Evolutionary conservation across 2,888 invertebrate genomes (phyloP).

Genomic region (Mystacides longicornis): DNA sequence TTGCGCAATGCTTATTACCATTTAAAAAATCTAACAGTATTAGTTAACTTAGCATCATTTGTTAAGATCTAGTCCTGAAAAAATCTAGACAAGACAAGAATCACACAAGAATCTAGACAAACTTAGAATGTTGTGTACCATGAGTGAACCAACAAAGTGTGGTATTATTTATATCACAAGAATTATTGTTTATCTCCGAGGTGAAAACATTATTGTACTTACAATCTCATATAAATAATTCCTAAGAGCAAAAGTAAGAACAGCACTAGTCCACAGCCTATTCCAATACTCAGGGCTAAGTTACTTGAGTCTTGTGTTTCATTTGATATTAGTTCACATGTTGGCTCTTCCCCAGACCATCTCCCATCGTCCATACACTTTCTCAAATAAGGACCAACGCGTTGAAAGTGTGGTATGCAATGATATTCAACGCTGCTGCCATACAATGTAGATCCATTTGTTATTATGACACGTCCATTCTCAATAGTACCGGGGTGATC

Average conservation of each 20-base stretch:
- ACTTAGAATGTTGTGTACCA: no score
- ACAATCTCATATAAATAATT: constrained; percentile 75
- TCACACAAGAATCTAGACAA: no score
- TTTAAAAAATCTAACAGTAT: no score
- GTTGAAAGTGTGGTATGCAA: constrained; percentile 76
- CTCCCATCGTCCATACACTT: constrained; percentile 76
- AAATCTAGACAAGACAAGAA: no score
- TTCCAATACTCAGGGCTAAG: constrained; percentile 73
- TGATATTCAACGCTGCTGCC: constrained; percentile 85
- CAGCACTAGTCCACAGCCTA: constrained; percentile 75
- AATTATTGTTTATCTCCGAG: no score
- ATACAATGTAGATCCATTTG: constrained; percentile 76
- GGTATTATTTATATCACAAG: no score
- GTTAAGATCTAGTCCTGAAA: no score
- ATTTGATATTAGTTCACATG: constrained; percentile 63
- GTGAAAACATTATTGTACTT: constrained; percentile 37
- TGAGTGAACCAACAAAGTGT: no score
- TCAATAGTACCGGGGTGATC: constrained; percentile 70
- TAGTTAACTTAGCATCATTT: no score
- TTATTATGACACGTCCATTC: constrained; percentile 78
- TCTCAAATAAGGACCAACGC: constrained; percentile 73
- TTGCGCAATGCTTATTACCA: no score
- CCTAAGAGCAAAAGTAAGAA: constrained; percentile 72
- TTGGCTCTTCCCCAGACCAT: constrained; percentile 84
- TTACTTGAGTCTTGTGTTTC: constrained; percentile 67